Percentiles rank a stretch among this genome's conserved stretches.
Evolutionary conservation across 2,797 vertebrate genomes (phyloP).

Genomic region (Phrynocephalus vlangalii): DNA sequence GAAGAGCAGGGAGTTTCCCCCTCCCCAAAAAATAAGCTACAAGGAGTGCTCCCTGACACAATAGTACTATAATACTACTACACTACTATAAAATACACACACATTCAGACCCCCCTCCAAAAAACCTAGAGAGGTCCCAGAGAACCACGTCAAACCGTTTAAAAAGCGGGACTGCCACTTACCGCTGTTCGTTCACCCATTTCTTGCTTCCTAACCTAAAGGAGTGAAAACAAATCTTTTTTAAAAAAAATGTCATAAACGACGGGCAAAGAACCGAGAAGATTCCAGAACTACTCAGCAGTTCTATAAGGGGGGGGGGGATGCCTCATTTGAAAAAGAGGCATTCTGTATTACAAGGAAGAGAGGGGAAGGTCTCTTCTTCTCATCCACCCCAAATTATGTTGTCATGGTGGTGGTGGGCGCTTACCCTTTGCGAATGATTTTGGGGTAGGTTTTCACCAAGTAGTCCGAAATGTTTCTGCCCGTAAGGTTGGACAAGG

Average conservation of each 20-base stretch:
- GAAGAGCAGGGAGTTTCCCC: too few relatives aligned
- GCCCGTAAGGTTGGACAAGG: slow-evolving; percentile 88
- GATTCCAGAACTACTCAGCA: too few relatives aligned
- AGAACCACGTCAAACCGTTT: background rate
- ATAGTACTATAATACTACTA: too few relatives aligned
- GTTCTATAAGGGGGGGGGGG: too few relatives aligned
- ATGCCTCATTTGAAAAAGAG: too few relatives aligned
- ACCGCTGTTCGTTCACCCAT: slow-evolving; percentile 94
- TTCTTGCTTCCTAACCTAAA: slow-evolving; percentile 89
- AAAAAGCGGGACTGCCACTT: slow-evolving; percentile 39
- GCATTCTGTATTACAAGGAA: background rate
- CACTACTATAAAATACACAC: too few relatives aligned
- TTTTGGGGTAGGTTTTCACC: slow-evolving; percentile 90
- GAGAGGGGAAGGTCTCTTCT: too few relatives aligned
- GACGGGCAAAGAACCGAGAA: too few relatives aligned
- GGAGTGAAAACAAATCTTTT: background rate
- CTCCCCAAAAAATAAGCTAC: too few relatives aligned
- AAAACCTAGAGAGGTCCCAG: too few relatives aligned
- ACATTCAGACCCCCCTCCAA: too few relatives aligned
- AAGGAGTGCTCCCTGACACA: too few relatives aligned
- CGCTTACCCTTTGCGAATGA: slow-evolving; percentile 87
- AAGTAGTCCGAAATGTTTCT: slow-evolving; percentile 91
- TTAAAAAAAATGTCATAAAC: background rate
- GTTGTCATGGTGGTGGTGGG: accelerated
- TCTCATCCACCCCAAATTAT: accelerated